Percentiles rank a stretch among this genome's conserved stretches.
phyloP scores from a whole-genome alignment of 2,797 vertebrate genomes.

The Notoglanidium macrostoma region DNA sequence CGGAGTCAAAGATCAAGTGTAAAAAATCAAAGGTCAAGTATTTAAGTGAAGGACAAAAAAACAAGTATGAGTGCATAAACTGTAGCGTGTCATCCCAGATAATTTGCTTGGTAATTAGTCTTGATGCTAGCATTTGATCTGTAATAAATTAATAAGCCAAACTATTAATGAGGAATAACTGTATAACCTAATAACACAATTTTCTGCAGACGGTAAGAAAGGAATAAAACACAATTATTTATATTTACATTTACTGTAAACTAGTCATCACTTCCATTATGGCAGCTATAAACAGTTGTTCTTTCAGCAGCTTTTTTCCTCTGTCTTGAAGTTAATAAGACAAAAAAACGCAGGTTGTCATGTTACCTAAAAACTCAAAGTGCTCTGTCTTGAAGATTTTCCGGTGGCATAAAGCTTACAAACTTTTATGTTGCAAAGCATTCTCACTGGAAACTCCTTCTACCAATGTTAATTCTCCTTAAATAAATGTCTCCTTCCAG shows the following conservation, averaged over 20 bases:
- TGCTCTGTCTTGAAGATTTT: neutral
- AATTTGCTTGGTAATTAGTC: neutral
- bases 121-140: neutral
- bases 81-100: neutral
- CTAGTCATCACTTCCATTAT: neutral
- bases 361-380: neutral
- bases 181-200: neutral
- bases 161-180: neutral
- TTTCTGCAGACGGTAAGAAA: neutral
- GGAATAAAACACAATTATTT: neutral
- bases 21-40: neutral
- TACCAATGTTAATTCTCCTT: neutral
- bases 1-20: neutral
- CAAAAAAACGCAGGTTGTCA: neutral
- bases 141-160: neutral
- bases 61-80: neutral
- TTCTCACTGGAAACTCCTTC: neutral
- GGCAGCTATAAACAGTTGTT: neutral
- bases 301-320: neutral
- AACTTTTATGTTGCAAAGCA: neutral
- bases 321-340: neutral
- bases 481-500: neutral
- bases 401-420: neutral
- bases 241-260: neutral
- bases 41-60: neutral